Base-by-base conservation (phyloP, 2,113 vertebrate genomes). In the Cyphomyrus discorhynchus region DNA sequence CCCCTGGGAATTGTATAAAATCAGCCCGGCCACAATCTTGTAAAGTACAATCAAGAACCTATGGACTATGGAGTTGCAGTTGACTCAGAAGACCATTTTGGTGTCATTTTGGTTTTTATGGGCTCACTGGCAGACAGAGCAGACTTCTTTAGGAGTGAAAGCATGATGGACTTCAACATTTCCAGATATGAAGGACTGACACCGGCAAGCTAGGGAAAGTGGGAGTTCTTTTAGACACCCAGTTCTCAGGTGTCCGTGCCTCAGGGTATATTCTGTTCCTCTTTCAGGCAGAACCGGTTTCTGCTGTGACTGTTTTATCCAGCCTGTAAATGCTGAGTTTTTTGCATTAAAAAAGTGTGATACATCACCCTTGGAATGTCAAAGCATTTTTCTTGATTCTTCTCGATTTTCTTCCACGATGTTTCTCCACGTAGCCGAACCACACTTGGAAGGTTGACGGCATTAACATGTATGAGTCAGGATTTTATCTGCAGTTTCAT, bases 261-360 rank as follows among this genome's bases (percentile, higher is more conserved):
- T 19, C 31, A 39, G 74, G 15, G 35, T 10, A 86, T 27, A 49
- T 80, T 17, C 74, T 80, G 31, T 80, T 85, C 82, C 82, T 49
- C 21, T 49, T 47, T 85, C 46, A 49, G 82, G 42, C 82, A 47
- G 45, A 50, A 49, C 83, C 10, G 45, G 83, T 49, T 86, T 62
- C 9, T 42, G 13, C 53, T 77, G 46, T 19, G 46, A 74, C 45
- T 74, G 46, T 45, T 27, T 77, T 31, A 70, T 80, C n/a, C 31
- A 74, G 5, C 88, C 62, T 74, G 62, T 50, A 66, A 74, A 35
- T 24, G 66, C 50, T 19, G 7, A 6, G 8, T 49, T 47, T 50
- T 88, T 24, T 47, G 27, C 66, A 77, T 50, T 88, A 77, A 88
- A 77, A 77, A 88, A 47, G 45, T 88, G 62, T 88, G 88, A 88